Conservation (phyloP, 2,113 vertebrate genomes). For the Coracopsis vasa region DNA sequence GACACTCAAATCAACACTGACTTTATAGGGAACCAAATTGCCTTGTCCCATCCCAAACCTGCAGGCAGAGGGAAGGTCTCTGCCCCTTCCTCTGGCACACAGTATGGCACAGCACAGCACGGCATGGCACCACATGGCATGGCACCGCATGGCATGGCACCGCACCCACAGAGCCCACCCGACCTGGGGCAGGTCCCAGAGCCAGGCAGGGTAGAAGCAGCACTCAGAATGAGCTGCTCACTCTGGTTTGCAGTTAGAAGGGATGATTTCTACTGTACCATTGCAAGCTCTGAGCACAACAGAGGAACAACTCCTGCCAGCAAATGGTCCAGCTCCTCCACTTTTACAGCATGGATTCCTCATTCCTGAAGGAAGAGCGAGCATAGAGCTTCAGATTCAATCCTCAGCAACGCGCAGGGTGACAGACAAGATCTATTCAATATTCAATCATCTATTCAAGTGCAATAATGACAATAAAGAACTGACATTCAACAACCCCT, state of each 20-base stretch:
- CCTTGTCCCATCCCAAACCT: background rate
- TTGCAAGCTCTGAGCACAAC: background rate
- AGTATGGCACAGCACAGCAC: too few relatives aligned
- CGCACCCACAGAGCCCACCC: background rate
- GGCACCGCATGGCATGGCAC: too few relatives aligned
- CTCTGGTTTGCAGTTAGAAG: background rate
- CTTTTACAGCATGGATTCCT: background rate
- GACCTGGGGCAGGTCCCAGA: background rate
- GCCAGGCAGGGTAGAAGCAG: background rate
- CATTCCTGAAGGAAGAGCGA: background rate
- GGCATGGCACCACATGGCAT: background rate
- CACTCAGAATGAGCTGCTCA: background rate
- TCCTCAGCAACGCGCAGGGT: background rate
- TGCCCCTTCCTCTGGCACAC: background rate
- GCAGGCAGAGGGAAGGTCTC: background rate
- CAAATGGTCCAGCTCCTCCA: background rate
- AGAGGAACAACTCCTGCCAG: background rate
- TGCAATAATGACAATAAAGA: background rate
- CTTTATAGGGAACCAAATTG: background rate
- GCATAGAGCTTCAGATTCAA: background rate
- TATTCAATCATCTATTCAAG: background rate
- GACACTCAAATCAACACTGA: background rate
- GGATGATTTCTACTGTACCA: background rate
- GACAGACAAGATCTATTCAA: constrained; percentile 14
- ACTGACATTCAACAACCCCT: background rate